These are phyloP conservation scores for Mystacides longicornis DNA, from an alignment of 2,888 invertebrate genomes.

Conservation along the genomic window DNA sequence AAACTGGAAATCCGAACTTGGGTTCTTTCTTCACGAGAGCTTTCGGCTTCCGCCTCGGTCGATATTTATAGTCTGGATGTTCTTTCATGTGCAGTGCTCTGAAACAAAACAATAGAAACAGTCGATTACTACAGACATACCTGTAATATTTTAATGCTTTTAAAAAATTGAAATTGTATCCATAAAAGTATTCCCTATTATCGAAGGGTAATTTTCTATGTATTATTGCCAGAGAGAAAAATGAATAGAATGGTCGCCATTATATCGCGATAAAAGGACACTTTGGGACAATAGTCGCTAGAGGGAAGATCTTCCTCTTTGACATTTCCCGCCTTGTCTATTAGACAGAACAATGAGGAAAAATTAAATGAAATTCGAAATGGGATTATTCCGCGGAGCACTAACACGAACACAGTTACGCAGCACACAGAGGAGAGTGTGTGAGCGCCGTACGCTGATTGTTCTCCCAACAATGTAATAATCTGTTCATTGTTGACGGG, in stretches of 20 bases:
- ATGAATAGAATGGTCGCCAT: neutral
- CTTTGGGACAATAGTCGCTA: neutral
- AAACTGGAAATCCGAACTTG: conserved; percentile 63
- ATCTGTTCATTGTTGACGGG: conserved; percentile 45
- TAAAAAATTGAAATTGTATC: too few relatives aligned
- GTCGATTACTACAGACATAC: too few relatives aligned
- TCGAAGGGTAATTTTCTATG: too few relatives aligned
- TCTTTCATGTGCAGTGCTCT: conserved; percentile 91
- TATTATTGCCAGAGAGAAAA: neutral
- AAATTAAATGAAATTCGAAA: conserved; percentile 24
- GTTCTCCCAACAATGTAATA: conserved; percentile 51
- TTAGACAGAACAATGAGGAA: conserved; percentile 22
- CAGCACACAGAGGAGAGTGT: too few relatives aligned
- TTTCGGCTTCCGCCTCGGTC: conserved; percentile 81
- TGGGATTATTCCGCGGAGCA: conserved; percentile 26
- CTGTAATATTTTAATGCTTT: too few relatives aligned
- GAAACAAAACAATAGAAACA: too few relatives aligned
- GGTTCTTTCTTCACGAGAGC: conserved; percentile 74
- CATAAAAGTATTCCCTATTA: too few relatives aligned
- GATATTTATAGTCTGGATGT: conserved; percentile 88
- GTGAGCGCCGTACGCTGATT: conserved; percentile 35
- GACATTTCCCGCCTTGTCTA: conserved; percentile 22
- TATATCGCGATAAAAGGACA: too few relatives aligned
- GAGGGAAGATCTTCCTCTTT: conserved; percentile 18
- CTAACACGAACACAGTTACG: too few relatives aligned